Conservation (phyloP, 1,140 invertebrate species). For the Protaetia brevitarsis region DNA sequence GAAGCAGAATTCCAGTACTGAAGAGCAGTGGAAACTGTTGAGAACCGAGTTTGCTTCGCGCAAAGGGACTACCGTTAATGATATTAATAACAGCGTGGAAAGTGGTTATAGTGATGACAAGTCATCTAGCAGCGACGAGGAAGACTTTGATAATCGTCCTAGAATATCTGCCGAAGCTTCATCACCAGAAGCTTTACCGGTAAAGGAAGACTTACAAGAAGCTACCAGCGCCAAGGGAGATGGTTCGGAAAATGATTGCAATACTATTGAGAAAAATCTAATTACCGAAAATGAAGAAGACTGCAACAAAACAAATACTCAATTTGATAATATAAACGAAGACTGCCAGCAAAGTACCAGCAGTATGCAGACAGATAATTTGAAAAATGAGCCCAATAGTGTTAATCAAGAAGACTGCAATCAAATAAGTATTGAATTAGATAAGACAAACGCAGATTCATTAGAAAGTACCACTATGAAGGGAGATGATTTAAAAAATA, state of each 20-base stretch:
- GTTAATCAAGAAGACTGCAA: neutral
- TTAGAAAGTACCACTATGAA: too few species aligned
- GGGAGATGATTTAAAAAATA: too few species aligned
- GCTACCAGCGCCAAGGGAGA: neutral
- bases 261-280: neutral
- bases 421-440: neutral
- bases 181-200: neutral
- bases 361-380: too few species aligned
- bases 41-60: slow-evolving; percentile 76
- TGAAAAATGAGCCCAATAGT: neutral
- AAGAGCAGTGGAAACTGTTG: slow-evolving; percentile 77
- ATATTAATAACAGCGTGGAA: slow-evolving; percentile 66
- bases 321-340: neutral
- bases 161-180: neutral
- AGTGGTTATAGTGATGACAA: slow-evolving; percentile 74
- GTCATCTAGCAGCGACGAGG: slow-evolving; percentile 54
- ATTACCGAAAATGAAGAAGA: too few species aligned
- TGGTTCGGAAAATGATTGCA: neutral
- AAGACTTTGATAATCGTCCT: slow-evolving; percentile 40
- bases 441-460: too few species aligned
- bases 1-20: slow-evolving; percentile 80
- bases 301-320: neutral
- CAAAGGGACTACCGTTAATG: slow-evolving; percentile 57
- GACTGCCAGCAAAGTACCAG: too few species aligned
- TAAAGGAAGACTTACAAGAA: slow-evolving; percentile 19